A percentile compares a stretch with the other conserved stretches of the same genome.
phyloP scores from a whole-genome alignment of 2,888 invertebrate genomes.

The Ellobium chinense region DNA sequence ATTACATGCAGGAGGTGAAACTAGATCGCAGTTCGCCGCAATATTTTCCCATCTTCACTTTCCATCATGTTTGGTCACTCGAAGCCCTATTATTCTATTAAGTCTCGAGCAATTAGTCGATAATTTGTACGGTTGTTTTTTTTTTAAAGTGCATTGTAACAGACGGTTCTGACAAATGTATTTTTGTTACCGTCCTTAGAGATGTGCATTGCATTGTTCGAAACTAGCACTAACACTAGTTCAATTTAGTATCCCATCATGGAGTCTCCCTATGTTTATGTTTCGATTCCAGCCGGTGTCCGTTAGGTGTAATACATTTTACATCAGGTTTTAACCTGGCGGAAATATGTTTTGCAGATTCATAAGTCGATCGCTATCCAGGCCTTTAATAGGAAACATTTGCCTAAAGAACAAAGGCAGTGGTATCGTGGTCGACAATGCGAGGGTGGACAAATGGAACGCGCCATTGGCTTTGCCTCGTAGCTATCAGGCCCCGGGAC shows the following conservation, averaged over 20 bases:
- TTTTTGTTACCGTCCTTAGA: too few species aligned
- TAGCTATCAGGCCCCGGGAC: neutral
- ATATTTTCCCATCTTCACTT: too few species aligned
- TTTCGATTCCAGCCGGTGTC: neutral
- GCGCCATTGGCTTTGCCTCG: neutral
- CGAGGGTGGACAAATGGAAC: neutral
- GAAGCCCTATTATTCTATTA: too few species aligned
- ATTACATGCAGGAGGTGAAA: too few species aligned
- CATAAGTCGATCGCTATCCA: conserved; percentile 35
- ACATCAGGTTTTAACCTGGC: neutral
- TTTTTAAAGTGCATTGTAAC: too few species aligned
- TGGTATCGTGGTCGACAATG: conserved; percentile 25
- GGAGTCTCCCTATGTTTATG: conserved; percentile 16
- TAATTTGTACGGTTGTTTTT: too few species aligned
- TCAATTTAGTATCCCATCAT: conserved; percentile 6
- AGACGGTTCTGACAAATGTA: too few species aligned
- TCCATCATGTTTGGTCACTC: too few species aligned
- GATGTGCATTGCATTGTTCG: neutral
- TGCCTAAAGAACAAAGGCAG: conserved; percentile 33
- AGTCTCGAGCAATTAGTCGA: too few species aligned
- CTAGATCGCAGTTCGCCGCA: too few species aligned
- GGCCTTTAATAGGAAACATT: conserved; percentile 28
- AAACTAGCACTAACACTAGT: neutral
- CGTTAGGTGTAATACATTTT: conserved; percentile 16
- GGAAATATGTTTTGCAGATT: conserved; percentile 24